Base-by-base conservation (phyloP, 2,797 vertebrate species). In the Rhyacichthys aspro region DNA sequence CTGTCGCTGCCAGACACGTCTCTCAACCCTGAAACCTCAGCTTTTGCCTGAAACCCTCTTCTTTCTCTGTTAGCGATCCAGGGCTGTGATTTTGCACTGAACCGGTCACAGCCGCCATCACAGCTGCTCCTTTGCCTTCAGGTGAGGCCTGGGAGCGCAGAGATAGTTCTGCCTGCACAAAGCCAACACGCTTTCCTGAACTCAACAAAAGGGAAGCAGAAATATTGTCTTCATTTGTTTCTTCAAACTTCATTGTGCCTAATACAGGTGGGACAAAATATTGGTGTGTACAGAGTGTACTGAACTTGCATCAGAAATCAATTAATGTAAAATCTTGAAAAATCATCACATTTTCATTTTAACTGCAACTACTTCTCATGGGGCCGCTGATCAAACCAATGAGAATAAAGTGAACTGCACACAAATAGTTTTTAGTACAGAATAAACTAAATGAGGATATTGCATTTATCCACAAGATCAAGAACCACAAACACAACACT, bases 121-220 rank as follows among this genome's bases (percentile, higher is more conserved):
- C 75, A 66, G 76, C 76, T 55, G 76, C 67, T 60, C 41, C 57
- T 65, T 43, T 73, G 81, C 86, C 84, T 79, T 55, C 44, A 87
- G 87, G 82, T 86, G 34, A 66, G 65, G 77, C 70, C 90, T 90
- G 90, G 28, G 48, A 72, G 60, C 49, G 50, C 14, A 16, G 39
- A 43, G 88, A 90, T 91, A 89, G 86, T 87, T 84, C 80, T 86
- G 84, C 86, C 79, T 75, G 67, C 72, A 69, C 63, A 67, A 48
- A 76, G 18, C 18, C 61, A 43, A 55, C 28, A 8, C 41, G 5
- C 69, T 46, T 9, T 16, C 16, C 43, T 16, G 44, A 47, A 33
- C 44, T 52, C 33, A 44, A 59, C 52, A 56, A 41, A 70, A 38
- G 11, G 46, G 19, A 11, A 34, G 37, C 59, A 55, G 42, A 63